Evolutionary conservation across 2,888 invertebrate species (phyloP).

Genomic region (Noctua comes): DNA sequence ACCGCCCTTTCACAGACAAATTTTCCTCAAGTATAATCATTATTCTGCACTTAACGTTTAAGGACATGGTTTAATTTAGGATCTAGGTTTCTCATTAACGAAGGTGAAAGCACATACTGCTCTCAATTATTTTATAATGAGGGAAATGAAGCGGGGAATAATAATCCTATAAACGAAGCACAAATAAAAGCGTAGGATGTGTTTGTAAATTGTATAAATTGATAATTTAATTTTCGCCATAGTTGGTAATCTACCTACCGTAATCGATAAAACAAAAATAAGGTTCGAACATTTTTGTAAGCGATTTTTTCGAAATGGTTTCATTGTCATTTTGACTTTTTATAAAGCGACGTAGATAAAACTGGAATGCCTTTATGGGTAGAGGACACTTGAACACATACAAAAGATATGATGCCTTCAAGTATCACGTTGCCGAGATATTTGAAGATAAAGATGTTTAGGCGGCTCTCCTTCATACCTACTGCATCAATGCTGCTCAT

Average conservation of each 20-base stretch:
- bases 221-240: not conserved
- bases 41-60: not conserved
- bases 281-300: not conserved
- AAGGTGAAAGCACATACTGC: constrained; percentile 1
- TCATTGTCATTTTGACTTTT: too few relatives aligned
- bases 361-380: not conserved
- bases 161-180: constrained; percentile 11
- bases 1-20: too few relatives aligned
- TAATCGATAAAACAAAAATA: not conserved
- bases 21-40: not conserved
- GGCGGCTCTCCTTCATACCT: not conserved
- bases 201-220: not conserved
- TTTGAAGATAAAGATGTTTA: not conserved
- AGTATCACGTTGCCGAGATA: not conserved
- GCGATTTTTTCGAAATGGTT: too few relatives aligned
- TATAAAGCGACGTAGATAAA: not conserved
- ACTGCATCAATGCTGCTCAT: not conserved
- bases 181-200: too few relatives aligned
- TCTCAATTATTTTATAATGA: constrained; percentile 54
- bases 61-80: not conserved
- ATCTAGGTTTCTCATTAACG: constrained; percentile 23
- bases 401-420: not conserved
- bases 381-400: too few relatives aligned
- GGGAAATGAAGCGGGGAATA: constrained; percentile 14
- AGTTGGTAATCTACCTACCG: not conserved